Conservation (phyloP, 1,140 invertebrate genomes). For the Hyles vespertilio region DNA sequence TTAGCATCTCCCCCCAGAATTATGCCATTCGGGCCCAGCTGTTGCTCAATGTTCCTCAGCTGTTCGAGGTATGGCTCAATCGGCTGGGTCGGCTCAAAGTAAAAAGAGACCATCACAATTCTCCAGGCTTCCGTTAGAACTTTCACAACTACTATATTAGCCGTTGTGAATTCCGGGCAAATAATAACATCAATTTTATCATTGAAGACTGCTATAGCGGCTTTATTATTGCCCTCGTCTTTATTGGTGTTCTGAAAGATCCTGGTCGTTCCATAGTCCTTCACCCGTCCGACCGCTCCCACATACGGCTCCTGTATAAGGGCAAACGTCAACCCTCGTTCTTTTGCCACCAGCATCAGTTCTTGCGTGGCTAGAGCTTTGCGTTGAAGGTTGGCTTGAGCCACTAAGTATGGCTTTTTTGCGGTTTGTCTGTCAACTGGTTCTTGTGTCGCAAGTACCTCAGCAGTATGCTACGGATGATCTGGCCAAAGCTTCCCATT, state of each 20-base stretch:
- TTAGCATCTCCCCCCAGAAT: conserved; percentile 23
- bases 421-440: too few relatives aligned
- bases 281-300: neutral
- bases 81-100: conserved; percentile 4
- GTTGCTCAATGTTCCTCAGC: neutral
- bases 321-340: neutral
- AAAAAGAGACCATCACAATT: neutral
- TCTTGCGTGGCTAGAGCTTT: conserved; percentile 14
- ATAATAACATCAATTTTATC: neutral
- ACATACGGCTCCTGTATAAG: conserved; percentile 3
- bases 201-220: neutral
- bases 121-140: neutral
- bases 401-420: neutral
- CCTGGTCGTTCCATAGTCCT: neutral
- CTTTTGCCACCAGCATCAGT: neutral
- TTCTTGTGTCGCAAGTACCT: neutral
- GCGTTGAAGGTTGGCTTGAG: conserved; percentile 20
- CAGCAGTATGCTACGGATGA: conserved; percentile 4
- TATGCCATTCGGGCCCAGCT: neutral
- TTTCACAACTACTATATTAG: neutral
- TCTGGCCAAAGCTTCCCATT: conserved; percentile 1
- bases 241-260: neutral
- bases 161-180: neutral
- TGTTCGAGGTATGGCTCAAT: conserved; percentile 11
- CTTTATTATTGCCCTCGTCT: neutral